Evolutionary conservation across 2,888 invertebrate species (phyloP).

Genomic region (Campaea margaritaria): DNA sequence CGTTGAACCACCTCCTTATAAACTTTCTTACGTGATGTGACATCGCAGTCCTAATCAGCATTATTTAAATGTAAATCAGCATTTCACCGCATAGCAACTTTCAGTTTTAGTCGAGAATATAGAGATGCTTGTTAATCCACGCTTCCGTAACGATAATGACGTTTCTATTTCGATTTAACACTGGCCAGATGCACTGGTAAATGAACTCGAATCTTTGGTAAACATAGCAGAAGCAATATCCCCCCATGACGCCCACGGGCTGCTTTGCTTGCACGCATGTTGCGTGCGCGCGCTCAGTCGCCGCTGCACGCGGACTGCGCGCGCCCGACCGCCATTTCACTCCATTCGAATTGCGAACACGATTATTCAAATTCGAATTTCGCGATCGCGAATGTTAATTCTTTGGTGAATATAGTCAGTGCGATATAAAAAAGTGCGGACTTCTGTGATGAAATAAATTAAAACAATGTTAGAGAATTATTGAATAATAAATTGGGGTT

Average conservation of each 20-base stretch:
- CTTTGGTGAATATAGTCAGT: constrained; percentile 49
- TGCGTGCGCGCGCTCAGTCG: constrained; percentile 61
- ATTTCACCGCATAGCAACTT: constrained; percentile 14
- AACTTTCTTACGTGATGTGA: constrained; percentile 66
- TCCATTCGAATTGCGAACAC: constrained; percentile 54
- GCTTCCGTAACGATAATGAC: constrained; percentile 43
- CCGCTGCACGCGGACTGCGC: constrained; percentile 62
- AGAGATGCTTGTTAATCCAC: constrained; percentile 38
- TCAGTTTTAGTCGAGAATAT: constrained; percentile 19
- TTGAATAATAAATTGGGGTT: constrained; percentile 43
- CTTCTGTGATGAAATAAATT: constrained; percentile 37
- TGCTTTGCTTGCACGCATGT: constrained; percentile 47
- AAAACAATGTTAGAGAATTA: constrained; percentile 26
- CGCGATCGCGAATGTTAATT: constrained; percentile 40
- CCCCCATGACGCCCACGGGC: constrained; percentile 51
- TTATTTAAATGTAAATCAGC: constrained; percentile 18
- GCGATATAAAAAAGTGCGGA: constrained; percentile 40
- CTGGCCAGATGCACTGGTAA: constrained; percentile 57
- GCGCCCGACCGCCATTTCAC: constrained; percentile 54
- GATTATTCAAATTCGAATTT: constrained; percentile 39
- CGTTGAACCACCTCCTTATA: constrained; percentile 46
- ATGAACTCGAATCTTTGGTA: constrained; percentile 51
- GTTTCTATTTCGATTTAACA: constrained; percentile 53
- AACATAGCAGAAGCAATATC: constrained; percentile 52
- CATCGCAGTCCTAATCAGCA: constrained; percentile 39